A percentile compares a stretch with the other conserved stretches of the same genome.
phyloP scores from a whole-genome alignment of 2,113 vertebrate genomes.

The Scomber colias region DNA sequence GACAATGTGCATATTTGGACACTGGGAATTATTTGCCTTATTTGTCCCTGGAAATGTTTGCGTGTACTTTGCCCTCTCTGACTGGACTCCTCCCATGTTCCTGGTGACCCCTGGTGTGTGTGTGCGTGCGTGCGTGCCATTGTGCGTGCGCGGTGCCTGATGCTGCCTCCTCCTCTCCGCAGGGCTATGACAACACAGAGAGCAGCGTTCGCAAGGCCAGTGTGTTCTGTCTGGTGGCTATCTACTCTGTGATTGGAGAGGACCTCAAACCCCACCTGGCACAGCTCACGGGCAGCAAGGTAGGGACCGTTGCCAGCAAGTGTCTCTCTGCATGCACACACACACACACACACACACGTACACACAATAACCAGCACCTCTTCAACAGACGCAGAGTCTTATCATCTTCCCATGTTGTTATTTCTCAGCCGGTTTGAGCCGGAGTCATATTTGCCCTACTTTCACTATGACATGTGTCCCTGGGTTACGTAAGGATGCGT shows the following conservation, averaged over 20 bases:
- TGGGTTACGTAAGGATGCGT: constrained; percentile 50
- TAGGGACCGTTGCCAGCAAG: constrained; percentile 14
- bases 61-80: constrained; percentile 56
- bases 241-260: constrained; percentile 99
- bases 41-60: constrained; percentile 79
- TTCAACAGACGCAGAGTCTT: constrained; percentile 49
- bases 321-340: background rate
- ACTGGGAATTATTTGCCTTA: constrained; percentile 70
- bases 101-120: constrained; percentile 16
- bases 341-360: constrained; percentile 16
- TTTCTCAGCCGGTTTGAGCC: constrained; percentile 35
- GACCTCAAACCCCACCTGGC: constrained; percentile 98
- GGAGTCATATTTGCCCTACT: constrained; percentile 34
- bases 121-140: constrained; percentile 28
- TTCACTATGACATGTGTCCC: constrained; percentile 36
- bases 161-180: constrained; percentile 38
- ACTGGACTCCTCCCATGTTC: constrained; percentile 42
- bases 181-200: constrained; percentile 99
- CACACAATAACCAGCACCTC: background rate
- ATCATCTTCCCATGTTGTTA: constrained; percentile 68
- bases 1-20: constrained; percentile 74
- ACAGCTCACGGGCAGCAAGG: constrained; percentile 94
- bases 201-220: constrained; percentile 99
- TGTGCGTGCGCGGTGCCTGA: background rate
- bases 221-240: constrained; percentile 98